phyloP scores from a whole-genome alignment of 2,888 invertebrate genomes.

The Malachius bipustulatus region DNA sequence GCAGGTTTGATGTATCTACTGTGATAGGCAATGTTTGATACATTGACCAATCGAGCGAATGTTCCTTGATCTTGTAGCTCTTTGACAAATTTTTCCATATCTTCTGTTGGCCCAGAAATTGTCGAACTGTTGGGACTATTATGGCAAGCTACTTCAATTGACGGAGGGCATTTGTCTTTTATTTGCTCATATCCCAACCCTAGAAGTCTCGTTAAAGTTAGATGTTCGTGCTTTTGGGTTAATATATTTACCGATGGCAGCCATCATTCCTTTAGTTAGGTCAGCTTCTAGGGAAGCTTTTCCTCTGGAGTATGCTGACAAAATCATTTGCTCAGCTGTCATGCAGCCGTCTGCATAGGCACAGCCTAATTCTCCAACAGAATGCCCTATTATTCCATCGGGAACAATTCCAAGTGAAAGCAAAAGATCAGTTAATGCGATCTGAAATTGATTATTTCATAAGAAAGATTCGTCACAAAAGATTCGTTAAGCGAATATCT shows the following conservation, averaged over 20 bases:
- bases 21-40: slow-evolving; percentile 83
- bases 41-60: slow-evolving; percentile 73
- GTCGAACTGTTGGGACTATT: slow-evolving; percentile 68
- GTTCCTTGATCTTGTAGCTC: slow-evolving; percentile 52
- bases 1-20: slow-evolving; percentile 60
- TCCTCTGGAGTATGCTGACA: slow-evolving; percentile 75
- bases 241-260: slow-evolving; percentile 54
- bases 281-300: slow-evolving; percentile 58
- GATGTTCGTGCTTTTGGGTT: background rate
- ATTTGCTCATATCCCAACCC: slow-evolving; percentile 41
- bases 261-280: slow-evolving; percentile 72
- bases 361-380: slow-evolving; percentile 89
- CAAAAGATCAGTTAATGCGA: slow-evolving; percentile 45
- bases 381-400: slow-evolving; percentile 75
- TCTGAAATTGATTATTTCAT: too few species aligned
- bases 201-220: too few species aligned
- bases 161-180: slow-evolving; percentile 51
- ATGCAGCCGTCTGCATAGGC: slow-evolving; percentile 91
- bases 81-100: slow-evolving; percentile 47
- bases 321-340: slow-evolving; percentile 74
- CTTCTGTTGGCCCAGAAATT: slow-evolving; percentile 60
- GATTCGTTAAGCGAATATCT: too few species aligned
- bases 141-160: slow-evolving; percentile 67
- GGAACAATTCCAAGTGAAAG: slow-evolving; percentile 47
- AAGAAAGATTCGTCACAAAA: too few species aligned